Base-by-base conservation (phyloP, 1,140 invertebrate species). In the Drosophila pandora region DNA sequence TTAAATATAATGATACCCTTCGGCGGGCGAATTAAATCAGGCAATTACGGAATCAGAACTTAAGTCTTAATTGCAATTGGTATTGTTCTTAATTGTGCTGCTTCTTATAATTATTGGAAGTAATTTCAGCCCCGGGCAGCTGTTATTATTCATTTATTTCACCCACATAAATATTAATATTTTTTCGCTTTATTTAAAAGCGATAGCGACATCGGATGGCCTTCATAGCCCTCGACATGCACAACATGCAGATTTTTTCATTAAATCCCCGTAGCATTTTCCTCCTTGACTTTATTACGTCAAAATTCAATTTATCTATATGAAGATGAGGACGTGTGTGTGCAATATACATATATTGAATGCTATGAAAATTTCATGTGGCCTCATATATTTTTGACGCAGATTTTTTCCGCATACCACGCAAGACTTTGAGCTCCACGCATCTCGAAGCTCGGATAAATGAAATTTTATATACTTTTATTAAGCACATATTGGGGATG, bases 321-420 rank as follows among this genome's bases (percentile, higher is more conserved):
- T 45, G 53, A 32, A 67, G 49, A 48, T 57, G 17, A n/a, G 45
- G 32, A 2, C 13, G 41, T 49, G 13, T 54, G 34, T 47, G 28
- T 41, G 47, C 43, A 50, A 77, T 54, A 68, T 73, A 59, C 71
- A 82, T 73, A 59, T 75, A 82, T 82, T 67, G 69, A 81, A 82
- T 63, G 69, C 63, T 78, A 75, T 81, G 69, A 78, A 87, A 75
- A 62, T 75, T 87, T 78, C 65, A 68, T 47, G 45, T 45, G 74
- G 58, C 78, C 72, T 70, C 37, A 41, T 43, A 32, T 34, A 70
- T 63, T 63, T 84, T 72, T 65, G 56, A 55, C 60, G 62, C 67
- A 72, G 58, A 83, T 80, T 80, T 71, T 48, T 68, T 57, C 52
- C 57, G 61, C 78, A 74, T 79, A 61, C 78, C 61, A 61, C 25